These are phyloP conservation scores for Montipora capitata DNA, from an alignment of 92 coral and sea anemone species.

Conservation along the genomic window DNA sequence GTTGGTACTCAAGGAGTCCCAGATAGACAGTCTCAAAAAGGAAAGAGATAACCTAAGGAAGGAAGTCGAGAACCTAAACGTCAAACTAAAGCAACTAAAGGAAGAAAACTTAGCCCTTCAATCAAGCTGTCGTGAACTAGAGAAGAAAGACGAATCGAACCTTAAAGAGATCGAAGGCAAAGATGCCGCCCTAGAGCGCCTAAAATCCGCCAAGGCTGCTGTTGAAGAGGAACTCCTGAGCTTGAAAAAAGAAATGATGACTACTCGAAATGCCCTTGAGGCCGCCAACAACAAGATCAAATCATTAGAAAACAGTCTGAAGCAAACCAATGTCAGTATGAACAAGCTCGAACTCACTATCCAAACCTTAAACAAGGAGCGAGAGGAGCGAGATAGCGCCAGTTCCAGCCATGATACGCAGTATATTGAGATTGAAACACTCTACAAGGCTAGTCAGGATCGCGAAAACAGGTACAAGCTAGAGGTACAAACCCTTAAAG, in stretches of 20 bases:
- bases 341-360: slow-evolving; percentile 87
- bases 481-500: slow-evolving; percentile 84
- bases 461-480: slow-evolving; percentile 88
- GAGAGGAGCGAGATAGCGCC: slow-evolving; percentile 88
- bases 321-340: slow-evolving; percentile 76
- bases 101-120: slow-evolving; percentile 79
- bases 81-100: slow-evolving; percentile 74
- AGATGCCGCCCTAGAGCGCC: slow-evolving; percentile 78
- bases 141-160: slow-evolving; percentile 74
- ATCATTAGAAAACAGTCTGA: slow-evolving; percentile 83
- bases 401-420: slow-evolving; percentile 87
- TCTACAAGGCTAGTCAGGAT: slow-evolving; percentile 89
- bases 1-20: slow-evolving; percentile 84
- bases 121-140: slow-evolving; percentile 75
- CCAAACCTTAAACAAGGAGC: slow-evolving; percentile 82
- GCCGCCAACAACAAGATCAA: slow-evolving; percentile 82
- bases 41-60: slow-evolving; percentile 82
- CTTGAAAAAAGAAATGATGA: slow-evolving; percentile 88
- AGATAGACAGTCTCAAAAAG: slow-evolving; percentile 78
- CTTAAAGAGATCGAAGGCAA: slow-evolving; percentile 82
- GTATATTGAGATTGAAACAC: slow-evolving; percentile 88
- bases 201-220: slow-evolving; percentile 76
- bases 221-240: slow-evolving; percentile 83
- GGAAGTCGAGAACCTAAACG: slow-evolving; percentile 76
- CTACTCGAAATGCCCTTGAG: slow-evolving; percentile 81